Conservation (phyloP, 2,797 vertebrate species). For the Acrossocheilus fasciatus region DNA sequence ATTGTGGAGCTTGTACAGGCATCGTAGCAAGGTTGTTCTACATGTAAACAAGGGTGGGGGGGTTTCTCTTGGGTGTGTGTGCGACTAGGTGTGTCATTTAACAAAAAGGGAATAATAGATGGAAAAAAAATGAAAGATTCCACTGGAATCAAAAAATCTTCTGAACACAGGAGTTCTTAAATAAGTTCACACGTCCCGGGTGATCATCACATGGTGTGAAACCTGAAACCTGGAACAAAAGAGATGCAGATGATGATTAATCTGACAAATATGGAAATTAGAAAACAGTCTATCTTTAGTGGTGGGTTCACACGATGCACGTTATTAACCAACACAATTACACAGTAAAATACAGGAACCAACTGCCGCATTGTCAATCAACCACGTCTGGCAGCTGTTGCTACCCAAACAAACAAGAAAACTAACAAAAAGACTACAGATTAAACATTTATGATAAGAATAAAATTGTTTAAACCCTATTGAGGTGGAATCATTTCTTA, state of each 20-base stretch:
- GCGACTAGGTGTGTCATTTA: slow-evolving; percentile 65
- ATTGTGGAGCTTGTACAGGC: slow-evolving; percentile 99
- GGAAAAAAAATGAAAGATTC: slow-evolving; percentile 87
- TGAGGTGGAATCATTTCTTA: not conserved
- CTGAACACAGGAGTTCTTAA: slow-evolving; percentile 82
- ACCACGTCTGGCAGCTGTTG: slow-evolving; percentile 28
- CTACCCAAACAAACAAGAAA: slow-evolving; percentile 18
- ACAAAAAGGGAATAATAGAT: slow-evolving; percentile 73
- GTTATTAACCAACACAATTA: not conserved
- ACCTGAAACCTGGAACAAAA: slow-evolving; percentile 77
- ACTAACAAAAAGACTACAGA: not conserved
- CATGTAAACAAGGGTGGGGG: slow-evolving; percentile 79
- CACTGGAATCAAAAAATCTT: slow-evolving; percentile 97
- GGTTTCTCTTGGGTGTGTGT: slow-evolving; percentile 65
- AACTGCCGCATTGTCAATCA: not conserved
- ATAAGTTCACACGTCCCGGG: slow-evolving; percentile 82
- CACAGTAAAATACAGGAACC: not conserved
- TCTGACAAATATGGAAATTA: not conserved
- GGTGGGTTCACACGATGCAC: not conserved
- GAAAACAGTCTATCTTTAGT: not conserved
- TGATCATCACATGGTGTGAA: slow-evolving; percentile 82
- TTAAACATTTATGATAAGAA: not conserved
- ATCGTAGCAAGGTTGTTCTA: slow-evolving; percentile 82
- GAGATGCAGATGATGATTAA: slow-evolving; percentile 19
- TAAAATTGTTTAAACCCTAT: not conserved